These are phyloP conservation scores for Myzus persicae DNA, from an alignment of 1,140 invertebrate genomes.

Conservation along the genomic window DNA sequence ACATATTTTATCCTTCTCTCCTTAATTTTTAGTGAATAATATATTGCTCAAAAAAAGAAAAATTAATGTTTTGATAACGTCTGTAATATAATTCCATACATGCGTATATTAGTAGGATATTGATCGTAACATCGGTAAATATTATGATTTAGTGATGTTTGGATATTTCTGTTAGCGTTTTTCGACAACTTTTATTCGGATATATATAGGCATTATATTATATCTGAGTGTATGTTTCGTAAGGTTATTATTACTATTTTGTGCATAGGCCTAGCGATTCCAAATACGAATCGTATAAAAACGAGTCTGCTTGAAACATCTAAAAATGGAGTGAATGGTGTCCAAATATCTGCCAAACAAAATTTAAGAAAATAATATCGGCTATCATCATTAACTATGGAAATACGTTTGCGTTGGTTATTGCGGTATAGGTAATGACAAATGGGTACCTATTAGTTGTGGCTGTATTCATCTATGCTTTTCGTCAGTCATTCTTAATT, in stretches of 20 bases:
- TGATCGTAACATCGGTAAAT: not conserved
- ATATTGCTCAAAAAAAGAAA: not conserved
- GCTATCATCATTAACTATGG: not conserved
- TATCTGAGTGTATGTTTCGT: not conserved
- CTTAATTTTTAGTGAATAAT: not conserved
- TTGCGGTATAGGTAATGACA: not conserved
- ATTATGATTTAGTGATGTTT: not conserved
- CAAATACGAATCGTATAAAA: slow-evolving; percentile 11
- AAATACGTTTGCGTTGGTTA: not conserved
- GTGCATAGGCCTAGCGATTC: slow-evolving; percentile 25
- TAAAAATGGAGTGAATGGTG: slow-evolving; percentile 46
- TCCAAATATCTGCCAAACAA: not conserved
- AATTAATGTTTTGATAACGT: not conserved
- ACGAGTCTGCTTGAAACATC: not conserved
- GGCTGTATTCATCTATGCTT: not conserved
- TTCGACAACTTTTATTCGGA: not conserved
- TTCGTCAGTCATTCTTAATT: not conserved
- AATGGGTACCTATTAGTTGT: not conserved
- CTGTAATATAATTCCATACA: not conserved
- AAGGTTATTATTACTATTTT: slow-evolving; percentile 22
- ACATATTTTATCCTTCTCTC: not conserved
- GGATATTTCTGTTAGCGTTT: not conserved
- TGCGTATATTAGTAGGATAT: not conserved
- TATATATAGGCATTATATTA: not conserved
- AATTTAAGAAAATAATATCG: not conserved